Percentiles rank a stretch among this genome's conserved stretches.
Conservation (phyloP, 2,888 invertebrate species). For the Drosophila lutescens region DNA sequence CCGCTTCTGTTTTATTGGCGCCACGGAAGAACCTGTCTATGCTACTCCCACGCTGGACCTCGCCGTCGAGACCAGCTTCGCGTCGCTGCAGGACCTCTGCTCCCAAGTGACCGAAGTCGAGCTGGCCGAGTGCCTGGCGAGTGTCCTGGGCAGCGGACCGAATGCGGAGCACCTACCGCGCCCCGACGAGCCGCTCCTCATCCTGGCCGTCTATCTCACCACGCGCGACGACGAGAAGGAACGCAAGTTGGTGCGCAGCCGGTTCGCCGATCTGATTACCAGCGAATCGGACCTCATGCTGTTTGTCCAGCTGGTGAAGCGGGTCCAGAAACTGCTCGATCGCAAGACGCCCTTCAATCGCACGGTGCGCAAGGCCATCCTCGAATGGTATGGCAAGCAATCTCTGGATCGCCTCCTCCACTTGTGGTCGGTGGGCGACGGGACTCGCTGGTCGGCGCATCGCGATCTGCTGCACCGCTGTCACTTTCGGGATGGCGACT, state of each 20-base stretch:
- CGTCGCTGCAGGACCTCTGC: slow-evolving; percentile 52
- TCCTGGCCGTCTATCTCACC: slow-evolving; percentile 75
- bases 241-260: slow-evolving; percentile 64
- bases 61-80: slow-evolving; percentile 47
- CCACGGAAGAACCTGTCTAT: slow-evolving; percentile 71
- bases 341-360: slow-evolving; percentile 70
- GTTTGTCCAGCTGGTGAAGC: slow-evolving; percentile 72
- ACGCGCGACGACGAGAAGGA: slow-evolving; percentile 48
- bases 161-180: slow-evolving; percentile 64
- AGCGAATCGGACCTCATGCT: slow-evolving; percentile 76
- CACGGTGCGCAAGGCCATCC: slow-evolving; percentile 79
- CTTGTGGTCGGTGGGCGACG: slow-evolving; percentile 72
- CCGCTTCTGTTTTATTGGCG: slow-evolving; percentile 66
- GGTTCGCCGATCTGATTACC: slow-evolving; percentile 60
- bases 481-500: slow-evolving; percentile 57
- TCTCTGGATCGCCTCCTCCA: slow-evolving; percentile 59
- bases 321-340: slow-evolving; percentile 59
- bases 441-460: slow-evolving; percentile 66
- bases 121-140: slow-evolving; percentile 58
- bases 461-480: slow-evolving; percentile 73
- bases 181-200: slow-evolving; percentile 78
- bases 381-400: slow-evolving; percentile 76
- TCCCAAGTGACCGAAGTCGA: slow-evolving; percentile 46
- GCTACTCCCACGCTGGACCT: slow-evolving; percentile 40
- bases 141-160: slow-evolving; percentile 42